Evolutionary conservation across 2,888 invertebrate genomes (phyloP).

Genomic region (Watsonalla cultraria): DNA sequence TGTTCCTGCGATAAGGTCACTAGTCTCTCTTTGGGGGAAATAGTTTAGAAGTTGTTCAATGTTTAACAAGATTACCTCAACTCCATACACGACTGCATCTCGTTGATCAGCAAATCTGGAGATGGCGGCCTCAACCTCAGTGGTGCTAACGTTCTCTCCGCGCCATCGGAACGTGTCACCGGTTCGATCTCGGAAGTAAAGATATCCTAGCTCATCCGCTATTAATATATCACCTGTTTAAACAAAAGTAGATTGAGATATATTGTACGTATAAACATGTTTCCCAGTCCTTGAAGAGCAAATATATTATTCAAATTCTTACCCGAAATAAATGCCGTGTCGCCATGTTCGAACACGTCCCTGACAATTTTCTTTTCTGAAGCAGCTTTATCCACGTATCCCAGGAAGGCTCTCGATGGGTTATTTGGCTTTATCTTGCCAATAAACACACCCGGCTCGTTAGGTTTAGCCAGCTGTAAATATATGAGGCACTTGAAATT

Average conservation of each 20-base stretch:
- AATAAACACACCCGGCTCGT: slow-evolving; percentile 97
- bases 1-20: no score
- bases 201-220: slow-evolving; percentile 94
- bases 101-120: slow-evolving; percentile 90
- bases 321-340: slow-evolving; percentile 97
- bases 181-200: slow-evolving; percentile 97
- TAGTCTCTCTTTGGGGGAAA: no score
- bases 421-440: slow-evolving; percentile 96
- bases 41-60: no score
- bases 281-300: background rate
- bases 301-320: background rate
- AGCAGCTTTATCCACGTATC: slow-evolving; percentile 95
- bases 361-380: slow-evolving; percentile 95
- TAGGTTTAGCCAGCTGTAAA: slow-evolving; percentile 77
- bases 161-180: slow-evolving; percentile 99
- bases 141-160: slow-evolving; percentile 99
- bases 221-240: slow-evolving; percentile 89
- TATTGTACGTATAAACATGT: no score
- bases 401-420: slow-evolving; percentile 95
- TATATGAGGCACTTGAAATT: background rate
- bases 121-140: slow-evolving; percentile 96
- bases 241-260: background rate
- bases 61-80: slow-evolving; percentile 80
- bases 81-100: slow-evolving; percentile 97
- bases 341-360: slow-evolving; percentile 94